Evolutionary conservation across 2,888 invertebrate genomes (phyloP).

Genomic region (Leptura quadrifasciata): DNA sequence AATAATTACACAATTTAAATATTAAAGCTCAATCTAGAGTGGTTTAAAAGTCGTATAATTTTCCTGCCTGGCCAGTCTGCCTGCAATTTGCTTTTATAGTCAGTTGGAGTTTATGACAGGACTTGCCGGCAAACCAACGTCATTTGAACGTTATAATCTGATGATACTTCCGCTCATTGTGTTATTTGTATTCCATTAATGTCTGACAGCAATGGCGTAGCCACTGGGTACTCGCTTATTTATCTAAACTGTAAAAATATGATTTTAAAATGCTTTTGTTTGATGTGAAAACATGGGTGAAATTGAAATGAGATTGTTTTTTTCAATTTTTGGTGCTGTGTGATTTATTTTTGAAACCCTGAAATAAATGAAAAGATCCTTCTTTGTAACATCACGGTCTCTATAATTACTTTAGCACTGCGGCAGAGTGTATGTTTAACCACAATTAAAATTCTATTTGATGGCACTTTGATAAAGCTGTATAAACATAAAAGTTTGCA

Average conservation of each 20-base stretch:
- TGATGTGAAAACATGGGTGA: slow-evolving; percentile 13
- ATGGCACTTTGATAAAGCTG: no score
- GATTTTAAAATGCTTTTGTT: slow-evolving; percentile 14
- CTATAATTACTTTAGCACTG: no score
- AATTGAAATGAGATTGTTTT: slow-evolving; percentile 4
- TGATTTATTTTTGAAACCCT: neutral
- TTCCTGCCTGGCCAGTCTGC: slow-evolving; percentile 14
- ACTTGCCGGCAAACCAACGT: slow-evolving; percentile 20
- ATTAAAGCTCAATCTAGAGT: slow-evolving; percentile 41
- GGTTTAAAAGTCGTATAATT: slow-evolving; percentile 43
- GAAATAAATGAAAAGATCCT: no score
- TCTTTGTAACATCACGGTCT: no score
- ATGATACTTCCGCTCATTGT: slow-evolving; percentile 39
- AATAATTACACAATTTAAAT: slow-evolving; percentile 51
- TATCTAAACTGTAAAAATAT: slow-evolving; percentile 30
- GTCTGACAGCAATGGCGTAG: slow-evolving; percentile 10
- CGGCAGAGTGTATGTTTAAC: no score
- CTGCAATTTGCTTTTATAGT: slow-evolving; percentile 28
- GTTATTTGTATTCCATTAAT: slow-evolving; percentile 38
- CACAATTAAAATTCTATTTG: no score
- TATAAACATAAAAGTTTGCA: no score
- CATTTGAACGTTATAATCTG: slow-evolving; percentile 39
- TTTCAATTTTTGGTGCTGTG: neutral
- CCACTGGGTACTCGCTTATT: slow-evolving; percentile 11
- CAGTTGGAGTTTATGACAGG: slow-evolving; percentile 28